Conservation (phyloP, 2,888 invertebrate genomes). For the Noctua janthina region DNA sequence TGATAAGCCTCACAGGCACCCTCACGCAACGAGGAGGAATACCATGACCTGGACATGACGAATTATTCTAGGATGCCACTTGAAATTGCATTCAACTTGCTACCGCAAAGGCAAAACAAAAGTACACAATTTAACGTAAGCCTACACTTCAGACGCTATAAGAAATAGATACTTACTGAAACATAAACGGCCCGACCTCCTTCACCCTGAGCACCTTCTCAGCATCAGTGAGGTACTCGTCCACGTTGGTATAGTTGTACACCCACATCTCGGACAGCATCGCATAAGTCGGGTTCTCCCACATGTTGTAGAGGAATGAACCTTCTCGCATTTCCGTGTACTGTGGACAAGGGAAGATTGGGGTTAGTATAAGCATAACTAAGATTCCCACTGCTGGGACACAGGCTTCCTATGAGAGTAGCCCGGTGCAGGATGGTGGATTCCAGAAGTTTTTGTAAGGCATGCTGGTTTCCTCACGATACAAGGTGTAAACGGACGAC, state of each 20-base stretch:
- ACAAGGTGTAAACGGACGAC: too few species aligned
- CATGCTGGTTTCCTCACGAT: background rate
- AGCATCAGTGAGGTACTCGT: slow-evolving; percentile 91
- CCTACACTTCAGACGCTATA: too few species aligned
- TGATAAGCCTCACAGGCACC: too few species aligned
- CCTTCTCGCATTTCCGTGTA: slow-evolving; percentile 90
- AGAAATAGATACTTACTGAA: slow-evolving; percentile 91
- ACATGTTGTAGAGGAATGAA: slow-evolving; percentile 92
- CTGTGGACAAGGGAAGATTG: slow-evolving; percentile 78
- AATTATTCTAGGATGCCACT: too few species aligned
- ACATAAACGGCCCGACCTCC: slow-evolving; percentile 95
- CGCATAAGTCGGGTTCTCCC: slow-evolving; percentile 93
- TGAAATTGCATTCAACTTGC: too few species aligned
- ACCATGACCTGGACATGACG: too few species aligned
- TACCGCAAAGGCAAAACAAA: too few species aligned
- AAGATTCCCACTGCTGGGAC: background rate
- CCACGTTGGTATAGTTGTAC: slow-evolving; percentile 95
- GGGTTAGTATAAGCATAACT: background rate
- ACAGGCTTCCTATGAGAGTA: background rate
- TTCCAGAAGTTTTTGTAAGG: background rate
- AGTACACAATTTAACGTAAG: too few species aligned
- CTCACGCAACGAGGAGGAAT: too few species aligned
- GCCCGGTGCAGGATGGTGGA: background rate
- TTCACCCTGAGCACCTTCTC: slow-evolving; percentile 92
- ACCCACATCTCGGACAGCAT: slow-evolving; percentile 93